These are phyloP conservation scores for Amiota communis DNA, from an alignment of 2,888 invertebrate genomes.

Conservation along the genomic window DNA sequence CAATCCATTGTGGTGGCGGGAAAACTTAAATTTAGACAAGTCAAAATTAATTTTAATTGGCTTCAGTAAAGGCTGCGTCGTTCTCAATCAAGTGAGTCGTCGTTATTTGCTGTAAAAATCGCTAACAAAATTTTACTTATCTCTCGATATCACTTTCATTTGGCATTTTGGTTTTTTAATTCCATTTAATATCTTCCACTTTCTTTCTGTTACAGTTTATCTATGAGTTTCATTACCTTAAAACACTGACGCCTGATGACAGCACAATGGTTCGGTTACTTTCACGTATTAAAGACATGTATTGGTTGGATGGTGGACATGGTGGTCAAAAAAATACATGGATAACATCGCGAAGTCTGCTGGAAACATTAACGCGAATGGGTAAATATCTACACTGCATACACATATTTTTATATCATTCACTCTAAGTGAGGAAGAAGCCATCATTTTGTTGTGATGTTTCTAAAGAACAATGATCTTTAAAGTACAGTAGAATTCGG, in stretches of 20 bases:
- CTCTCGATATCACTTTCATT: constrained; percentile 4
- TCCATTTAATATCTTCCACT: background rate
- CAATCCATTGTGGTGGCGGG: constrained; percentile 77
- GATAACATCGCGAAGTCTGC: constrained; percentile 83
- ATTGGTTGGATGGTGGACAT: constrained; percentile 94
- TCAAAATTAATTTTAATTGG: constrained; percentile 81
- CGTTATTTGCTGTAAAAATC: constrained; percentile 70
- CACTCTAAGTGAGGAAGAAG: background rate
- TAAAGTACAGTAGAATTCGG: too few relatives aligned
- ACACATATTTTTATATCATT: background rate
- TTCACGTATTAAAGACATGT: constrained; percentile 83
- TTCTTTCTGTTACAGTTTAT: constrained; percentile 76
- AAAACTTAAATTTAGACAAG: constrained; percentile 76
- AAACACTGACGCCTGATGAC: constrained; percentile 79
- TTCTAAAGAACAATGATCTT: too few relatives aligned
- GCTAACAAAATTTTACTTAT: constrained; percentile 42
- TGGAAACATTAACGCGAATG: constrained; percentile 82
- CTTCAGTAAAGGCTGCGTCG: constrained; percentile 95
- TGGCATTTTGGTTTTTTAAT: background rate
- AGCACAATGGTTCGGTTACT: constrained; percentile 79
- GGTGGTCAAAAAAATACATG: constrained; percentile 91
- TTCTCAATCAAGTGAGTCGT: constrained; percentile 82
- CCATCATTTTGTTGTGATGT: background rate
- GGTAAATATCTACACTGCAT: constrained; percentile 75
- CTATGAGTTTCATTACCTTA: constrained; percentile 86